phyloP scores from a whole-genome alignment of 2,797 vertebrate genomes.

The Apogon talboti region DNA sequence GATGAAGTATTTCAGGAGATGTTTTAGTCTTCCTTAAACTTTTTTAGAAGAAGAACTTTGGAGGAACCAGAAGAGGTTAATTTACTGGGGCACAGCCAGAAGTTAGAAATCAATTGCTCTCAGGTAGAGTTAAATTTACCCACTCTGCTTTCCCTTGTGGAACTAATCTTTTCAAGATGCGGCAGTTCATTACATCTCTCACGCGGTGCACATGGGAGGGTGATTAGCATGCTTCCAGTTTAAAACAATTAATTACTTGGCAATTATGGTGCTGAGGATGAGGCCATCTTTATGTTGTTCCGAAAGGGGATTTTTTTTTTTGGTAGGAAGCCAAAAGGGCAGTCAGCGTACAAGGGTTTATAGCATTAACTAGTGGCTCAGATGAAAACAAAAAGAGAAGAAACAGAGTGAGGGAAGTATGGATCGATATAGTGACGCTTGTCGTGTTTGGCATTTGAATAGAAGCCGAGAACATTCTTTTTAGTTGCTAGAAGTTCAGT shows the following conservation, averaged over 20 bases:
- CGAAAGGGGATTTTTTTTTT: conserved; percentile 34
- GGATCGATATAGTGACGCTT: neutral
- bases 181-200: conserved; percentile 48
- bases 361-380: conserved; percentile 15
- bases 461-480: too few relatives aligned
- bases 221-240: conserved; percentile 48
- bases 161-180: conserved; percentile 59
- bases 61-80: conserved; percentile 39
- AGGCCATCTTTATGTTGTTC: conserved; percentile 25
- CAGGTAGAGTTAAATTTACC: conserved; percentile 45
- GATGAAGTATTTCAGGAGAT: too few relatives aligned
- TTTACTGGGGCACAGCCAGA: conserved; percentile 24
- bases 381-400: too few relatives aligned
- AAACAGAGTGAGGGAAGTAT: too few relatives aligned
- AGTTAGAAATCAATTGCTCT: conserved; percentile 56
- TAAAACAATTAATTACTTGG: conserved; percentile 58
- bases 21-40: too few relatives aligned
- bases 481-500: too few relatives aligned
- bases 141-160: conserved; percentile 42
- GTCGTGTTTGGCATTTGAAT: too few relatives aligned
- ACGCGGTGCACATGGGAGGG: conserved; percentile 31
- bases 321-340: conserved; percentile 11
- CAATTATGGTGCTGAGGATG: conserved; percentile 46
- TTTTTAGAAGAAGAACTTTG: too few relatives aligned
- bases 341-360: conserved; percentile 2